These are phyloP conservation scores for Notocelia uddmanniana DNA, from an alignment of 2,888 invertebrate species.

Conservation along the genomic window DNA sequence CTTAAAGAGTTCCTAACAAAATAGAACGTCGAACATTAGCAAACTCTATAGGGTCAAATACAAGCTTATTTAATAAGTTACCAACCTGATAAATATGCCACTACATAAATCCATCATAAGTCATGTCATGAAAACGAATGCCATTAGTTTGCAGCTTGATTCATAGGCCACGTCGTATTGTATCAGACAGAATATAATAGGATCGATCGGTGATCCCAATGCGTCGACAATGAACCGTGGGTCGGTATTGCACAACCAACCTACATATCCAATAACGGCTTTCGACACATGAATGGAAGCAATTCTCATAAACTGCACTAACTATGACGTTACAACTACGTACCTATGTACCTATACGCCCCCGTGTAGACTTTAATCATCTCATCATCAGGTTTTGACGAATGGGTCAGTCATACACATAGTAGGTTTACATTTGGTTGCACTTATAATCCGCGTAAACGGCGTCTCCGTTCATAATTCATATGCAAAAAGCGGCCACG, in stretches of 20 bases:
- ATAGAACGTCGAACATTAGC: not conserved
- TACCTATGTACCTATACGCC: constrained; percentile 50
- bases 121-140: constrained; percentile 45
- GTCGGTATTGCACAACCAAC: constrained; percentile 71
- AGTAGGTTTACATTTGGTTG: too few species aligned
- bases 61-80: constrained; percentile 31
- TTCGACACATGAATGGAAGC: constrained; percentile 63
- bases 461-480: too few species aligned
- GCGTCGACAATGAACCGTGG: constrained; percentile 76
- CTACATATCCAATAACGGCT: constrained; percentile 63
- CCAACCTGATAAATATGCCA: constrained; percentile 25
- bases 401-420: too few species aligned
- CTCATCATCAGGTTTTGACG: too few species aligned
- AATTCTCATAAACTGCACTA: constrained; percentile 53
- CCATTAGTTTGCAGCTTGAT: constrained; percentile 58
- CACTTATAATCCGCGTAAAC: too few species aligned
- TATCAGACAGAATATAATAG: constrained; percentile 65
- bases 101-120: constrained; percentile 43
- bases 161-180: constrained; percentile 60
- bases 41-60: constrained; percentile 1
- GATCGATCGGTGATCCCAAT: constrained; percentile 68
- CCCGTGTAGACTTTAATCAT: not conserved
- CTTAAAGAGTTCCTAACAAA: not conserved
- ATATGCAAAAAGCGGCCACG: too few species aligned
- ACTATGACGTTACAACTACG: constrained; percentile 50